Evolutionary conservation across 2,113 vertebrate species (phyloP).

Genomic region (Elgaria multicarinata): DNA sequence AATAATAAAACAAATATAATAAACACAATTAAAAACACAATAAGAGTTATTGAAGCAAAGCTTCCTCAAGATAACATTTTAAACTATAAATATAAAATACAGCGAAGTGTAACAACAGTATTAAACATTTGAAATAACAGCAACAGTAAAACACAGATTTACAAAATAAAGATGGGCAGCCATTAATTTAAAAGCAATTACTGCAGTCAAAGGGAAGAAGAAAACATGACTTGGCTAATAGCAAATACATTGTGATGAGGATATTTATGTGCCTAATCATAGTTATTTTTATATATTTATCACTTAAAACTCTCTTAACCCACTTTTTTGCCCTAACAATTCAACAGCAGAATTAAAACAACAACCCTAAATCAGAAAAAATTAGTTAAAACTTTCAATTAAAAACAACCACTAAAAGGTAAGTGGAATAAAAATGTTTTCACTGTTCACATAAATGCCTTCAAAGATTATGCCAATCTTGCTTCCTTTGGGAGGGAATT

Average conservation of each 20-base stretch:
- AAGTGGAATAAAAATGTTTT: background rate
- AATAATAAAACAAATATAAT: too few relatives aligned
- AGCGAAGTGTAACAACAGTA: background rate
- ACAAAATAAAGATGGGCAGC: background rate
- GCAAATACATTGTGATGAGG: background rate
- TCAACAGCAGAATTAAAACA: background rate
- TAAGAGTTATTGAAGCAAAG: too few relatives aligned
- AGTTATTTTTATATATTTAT: too few relatives aligned
- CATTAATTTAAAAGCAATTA: background rate
- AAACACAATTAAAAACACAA: too few relatives aligned
- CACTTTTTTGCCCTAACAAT: background rate
- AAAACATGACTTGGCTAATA: background rate
- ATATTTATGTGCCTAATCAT: background rate
- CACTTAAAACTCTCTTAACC: background rate
- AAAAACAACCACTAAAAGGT: too few relatives aligned
- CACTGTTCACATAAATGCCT: background rate
- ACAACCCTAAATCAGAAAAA: background rate
- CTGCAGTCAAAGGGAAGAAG: background rate
- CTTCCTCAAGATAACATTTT: background rate
- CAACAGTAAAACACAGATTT: background rate
- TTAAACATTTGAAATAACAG: background rate
- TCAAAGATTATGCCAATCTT: background rate
- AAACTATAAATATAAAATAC: background rate
- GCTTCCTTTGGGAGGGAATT: background rate
- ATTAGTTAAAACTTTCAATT: background rate